Conservation (phyloP, 2,888 invertebrate species). For the Desoria tigrina region DNA sequence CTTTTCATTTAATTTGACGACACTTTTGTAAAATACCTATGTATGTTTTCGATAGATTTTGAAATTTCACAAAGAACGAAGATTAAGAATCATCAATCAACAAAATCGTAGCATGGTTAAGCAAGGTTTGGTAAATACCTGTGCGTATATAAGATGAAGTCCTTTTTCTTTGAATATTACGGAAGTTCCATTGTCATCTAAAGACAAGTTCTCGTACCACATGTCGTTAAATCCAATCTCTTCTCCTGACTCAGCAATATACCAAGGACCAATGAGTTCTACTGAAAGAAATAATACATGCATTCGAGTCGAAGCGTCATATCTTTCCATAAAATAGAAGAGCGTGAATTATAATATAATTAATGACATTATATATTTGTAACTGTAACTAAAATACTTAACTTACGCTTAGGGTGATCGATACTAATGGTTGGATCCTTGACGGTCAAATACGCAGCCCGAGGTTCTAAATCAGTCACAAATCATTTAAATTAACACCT, state of each 20-base stretch:
- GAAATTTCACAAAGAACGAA: too few species aligned
- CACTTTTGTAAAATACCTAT: conserved; percentile 45
- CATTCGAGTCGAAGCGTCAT: conserved; percentile 1
- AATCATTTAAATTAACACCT: neutral
- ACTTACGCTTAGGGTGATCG: conserved; percentile 39
- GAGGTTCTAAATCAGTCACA: conserved; percentile 26
- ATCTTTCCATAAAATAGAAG: neutral
- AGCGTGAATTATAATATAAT: neutral
- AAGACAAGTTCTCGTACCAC: conserved; percentile 41
- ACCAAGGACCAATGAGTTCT: conserved; percentile 52
- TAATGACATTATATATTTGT: neutral
- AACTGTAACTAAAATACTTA: neutral
- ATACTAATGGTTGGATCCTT: conserved; percentile 40
- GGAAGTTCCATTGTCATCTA: conserved; percentile 43
- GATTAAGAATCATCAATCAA: too few species aligned
- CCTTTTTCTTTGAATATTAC: conserved; percentile 44
- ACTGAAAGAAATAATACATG: conserved; percentile 30
- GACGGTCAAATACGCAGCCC: conserved; percentile 41
- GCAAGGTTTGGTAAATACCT: too few species aligned
- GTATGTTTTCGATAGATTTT: too few species aligned
- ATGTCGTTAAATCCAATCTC: conserved; percentile 44
- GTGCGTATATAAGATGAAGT: conserved; percentile 46
- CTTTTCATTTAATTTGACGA: conserved; percentile 6
- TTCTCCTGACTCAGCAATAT: conserved; percentile 29
- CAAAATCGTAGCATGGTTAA: too few species aligned